Conservation (phyloP, 2,797 vertebrate species). For the Platalea minor region DNA sequence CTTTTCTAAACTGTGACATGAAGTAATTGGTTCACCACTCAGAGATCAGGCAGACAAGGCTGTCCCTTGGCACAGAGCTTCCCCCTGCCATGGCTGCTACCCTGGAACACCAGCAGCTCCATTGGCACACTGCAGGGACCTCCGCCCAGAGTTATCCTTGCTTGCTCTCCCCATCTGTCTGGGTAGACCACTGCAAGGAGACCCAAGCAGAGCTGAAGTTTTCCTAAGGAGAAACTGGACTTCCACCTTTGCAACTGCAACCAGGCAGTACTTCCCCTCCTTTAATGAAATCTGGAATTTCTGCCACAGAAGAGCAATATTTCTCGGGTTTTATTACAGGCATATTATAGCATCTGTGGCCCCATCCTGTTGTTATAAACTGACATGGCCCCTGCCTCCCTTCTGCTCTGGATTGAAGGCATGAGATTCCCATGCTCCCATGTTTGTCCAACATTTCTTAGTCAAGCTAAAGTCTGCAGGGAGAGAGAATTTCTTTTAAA, state of each 20-base stretch:
- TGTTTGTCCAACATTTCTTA: not conserved
- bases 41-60: not conserved
- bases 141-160: rapidly evolving
- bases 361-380: not conserved
- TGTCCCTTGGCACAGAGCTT: not conserved
- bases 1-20: not conserved
- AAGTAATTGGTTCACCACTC: not conserved
- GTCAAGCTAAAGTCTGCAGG: not conserved
- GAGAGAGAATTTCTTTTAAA: not conserved
- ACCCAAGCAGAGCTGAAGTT: not conserved
- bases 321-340: not conserved
- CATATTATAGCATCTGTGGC: not conserved
- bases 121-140: rapidly evolving
- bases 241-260: not conserved
- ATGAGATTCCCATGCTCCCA: not conserved
- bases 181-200: not conserved
- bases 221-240: not conserved
- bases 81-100: not conserved
- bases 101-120: not conserved
- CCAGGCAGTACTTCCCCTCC: not conserved
- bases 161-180: not conserved
- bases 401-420: not conserved
- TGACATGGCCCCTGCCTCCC: rapidly evolving
- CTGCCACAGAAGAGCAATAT: not conserved
- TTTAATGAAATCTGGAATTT: not conserved